A percentile compares a stretch with the other conserved stretches of the same genome.
Conservation (phyloP, 2,797 vertebrate species). For the Amblyopsis hoosieri region DNA sequence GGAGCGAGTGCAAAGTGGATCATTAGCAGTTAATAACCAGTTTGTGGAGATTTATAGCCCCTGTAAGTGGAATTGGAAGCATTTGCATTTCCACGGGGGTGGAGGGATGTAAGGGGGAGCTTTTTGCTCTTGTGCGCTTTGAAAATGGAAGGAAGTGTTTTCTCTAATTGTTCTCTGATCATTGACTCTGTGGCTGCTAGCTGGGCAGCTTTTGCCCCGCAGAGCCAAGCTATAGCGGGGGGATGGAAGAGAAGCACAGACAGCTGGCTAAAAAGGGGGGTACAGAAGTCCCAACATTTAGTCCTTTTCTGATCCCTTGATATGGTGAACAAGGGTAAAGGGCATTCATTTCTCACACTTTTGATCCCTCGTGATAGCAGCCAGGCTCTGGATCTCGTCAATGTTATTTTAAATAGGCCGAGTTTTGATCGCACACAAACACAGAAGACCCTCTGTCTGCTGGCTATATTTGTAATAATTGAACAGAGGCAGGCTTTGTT, state of each 20-base stretch:
- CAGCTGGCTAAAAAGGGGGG: slow-evolving; percentile 33
- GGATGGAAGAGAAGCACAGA: slow-evolving; percentile 6
- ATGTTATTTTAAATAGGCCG: slow-evolving; percentile 70
- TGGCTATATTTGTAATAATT: slow-evolving; percentile 60
- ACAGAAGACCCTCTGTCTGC: slow-evolving; percentile 31
- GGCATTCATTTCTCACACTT: slow-evolving; percentile 54
- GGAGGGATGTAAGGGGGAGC: slow-evolving; percentile 32
- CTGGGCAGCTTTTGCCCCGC: slow-evolving; percentile 25
- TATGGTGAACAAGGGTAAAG: slow-evolving; percentile 41
- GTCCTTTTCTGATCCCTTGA: slow-evolving; percentile 29
- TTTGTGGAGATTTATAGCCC: slow-evolving; percentile 55
- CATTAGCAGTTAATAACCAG: slow-evolving; percentile 53
- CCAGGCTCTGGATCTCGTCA: slow-evolving; percentile 55
- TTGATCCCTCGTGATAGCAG: slow-evolving; percentile 45
- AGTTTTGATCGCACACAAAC: slow-evolving; percentile 38
- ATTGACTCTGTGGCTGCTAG: slow-evolving; percentile 17
- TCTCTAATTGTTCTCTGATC: slow-evolving; percentile 33
- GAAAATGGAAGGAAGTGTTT: slow-evolving; percentile 24
- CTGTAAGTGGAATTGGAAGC: slow-evolving; percentile 35
- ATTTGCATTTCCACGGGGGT: slow-evolving; percentile 39
- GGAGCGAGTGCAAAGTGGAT: slow-evolving; percentile 25
- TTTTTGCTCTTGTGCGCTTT: slow-evolving; percentile 33
- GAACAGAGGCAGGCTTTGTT: slow-evolving; percentile 36
- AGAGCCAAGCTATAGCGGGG: slow-evolving; percentile 12
- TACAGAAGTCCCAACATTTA: slow-evolving; percentile 14